Evolutionary conservation across 1,140 invertebrate genomes (phyloP).

Genomic region (Scaptomyza montana): DNA sequence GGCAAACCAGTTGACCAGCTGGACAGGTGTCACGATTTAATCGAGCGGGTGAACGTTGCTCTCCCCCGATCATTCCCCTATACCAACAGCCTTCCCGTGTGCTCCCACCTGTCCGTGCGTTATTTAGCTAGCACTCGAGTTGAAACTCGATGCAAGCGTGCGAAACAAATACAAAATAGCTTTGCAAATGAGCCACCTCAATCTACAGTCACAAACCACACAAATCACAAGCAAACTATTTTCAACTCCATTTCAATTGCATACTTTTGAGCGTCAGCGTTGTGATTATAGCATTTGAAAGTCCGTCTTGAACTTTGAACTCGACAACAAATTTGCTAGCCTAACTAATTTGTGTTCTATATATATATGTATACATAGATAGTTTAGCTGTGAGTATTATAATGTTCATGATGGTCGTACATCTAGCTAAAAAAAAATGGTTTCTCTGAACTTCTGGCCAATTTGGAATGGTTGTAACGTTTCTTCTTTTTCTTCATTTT

Average conservation of each 20-base stretch:
- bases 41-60: constrained; percentile 12
- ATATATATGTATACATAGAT: neutral
- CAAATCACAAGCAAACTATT: neutral
- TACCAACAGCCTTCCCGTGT: neutral
- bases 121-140: constrained; percentile 26
- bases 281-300: neutral
- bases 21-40: constrained; percentile 52
- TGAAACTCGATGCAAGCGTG: neutral
- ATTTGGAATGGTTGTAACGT: constrained; percentile 40
- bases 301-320: constrained; percentile 14
- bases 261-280: neutral
- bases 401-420: constrained; percentile 17
- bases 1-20: constrained; percentile 32
- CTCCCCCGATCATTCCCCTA: neutral
- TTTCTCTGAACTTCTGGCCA: constrained; percentile 25
- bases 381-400: neutral
- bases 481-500: constrained; percentile 2
- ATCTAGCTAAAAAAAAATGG: constrained; percentile 10
- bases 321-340: neutral
- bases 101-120: neutral
- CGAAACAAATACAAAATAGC: constrained; percentile 1
- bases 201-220: too few species aligned
- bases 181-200: neutral
- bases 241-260: neutral
- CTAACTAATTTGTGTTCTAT: constrained; percentile 14